These are phyloP conservation scores for Euzophera pinguis DNA, from an alignment of 2,888 invertebrate species.

Conservation along the genomic window DNA sequence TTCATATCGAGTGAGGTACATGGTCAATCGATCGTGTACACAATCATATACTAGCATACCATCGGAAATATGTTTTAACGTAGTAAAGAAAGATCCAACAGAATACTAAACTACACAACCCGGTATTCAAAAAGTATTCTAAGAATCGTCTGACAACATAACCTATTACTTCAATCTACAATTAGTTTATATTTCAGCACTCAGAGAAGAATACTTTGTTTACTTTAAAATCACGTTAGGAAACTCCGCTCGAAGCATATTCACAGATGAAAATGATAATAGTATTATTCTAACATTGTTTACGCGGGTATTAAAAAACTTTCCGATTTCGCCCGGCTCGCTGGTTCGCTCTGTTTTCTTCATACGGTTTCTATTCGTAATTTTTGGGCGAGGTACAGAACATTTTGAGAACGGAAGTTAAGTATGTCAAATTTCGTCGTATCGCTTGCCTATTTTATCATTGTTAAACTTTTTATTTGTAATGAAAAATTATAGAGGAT, in stretches of 20 bases:
- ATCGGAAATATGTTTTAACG: too few relatives aligned
- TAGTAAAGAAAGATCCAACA: too few relatives aligned
- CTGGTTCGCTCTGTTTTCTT: constrained; percentile 22
- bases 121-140: not conserved
- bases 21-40: too few relatives aligned
- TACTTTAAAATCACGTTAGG: constrained; percentile 21
- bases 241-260: constrained; percentile 19
- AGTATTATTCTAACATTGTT: constrained; percentile 28
- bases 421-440: too few relatives aligned
- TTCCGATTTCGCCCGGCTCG: constrained; percentile 26
- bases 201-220: constrained; percentile 20
- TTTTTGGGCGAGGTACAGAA: constrained; percentile 23
- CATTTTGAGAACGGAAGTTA: too few relatives aligned
- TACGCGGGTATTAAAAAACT: constrained; percentile 31
- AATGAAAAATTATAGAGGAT: too few relatives aligned
- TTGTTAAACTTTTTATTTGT: too few relatives aligned
- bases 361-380: not conserved
- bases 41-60: too few relatives aligned
- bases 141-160: not conserved
- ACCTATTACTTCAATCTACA: not conserved
- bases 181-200: not conserved
- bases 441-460: too few relatives aligned
- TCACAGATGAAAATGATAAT: constrained; percentile 30
- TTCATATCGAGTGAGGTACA: too few relatives aligned
- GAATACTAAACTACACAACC: too few relatives aligned